phyloP scores from a whole-genome alignment of 1,140 invertebrate genomes.

The Scaptomyza graminum region DNA sequence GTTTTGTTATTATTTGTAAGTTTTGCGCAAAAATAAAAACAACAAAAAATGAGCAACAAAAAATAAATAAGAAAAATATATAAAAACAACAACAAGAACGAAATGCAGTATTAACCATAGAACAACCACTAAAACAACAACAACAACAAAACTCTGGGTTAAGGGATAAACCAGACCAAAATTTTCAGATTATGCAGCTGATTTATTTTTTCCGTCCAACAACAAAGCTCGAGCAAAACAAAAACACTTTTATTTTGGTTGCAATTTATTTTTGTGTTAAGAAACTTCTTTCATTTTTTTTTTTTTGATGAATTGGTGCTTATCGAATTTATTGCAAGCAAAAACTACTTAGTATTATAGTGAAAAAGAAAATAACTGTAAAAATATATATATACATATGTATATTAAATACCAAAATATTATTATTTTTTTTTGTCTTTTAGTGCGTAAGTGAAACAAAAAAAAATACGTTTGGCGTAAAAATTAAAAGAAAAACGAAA shows the following conservation, averaged over 20 bases:
- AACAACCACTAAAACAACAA: slow-evolving; percentile 1
- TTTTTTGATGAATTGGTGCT: slow-evolving; percentile 76
- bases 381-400: slow-evolving; percentile 27
- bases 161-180: neutral
- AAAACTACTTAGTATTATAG: slow-evolving; percentile 30
- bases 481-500: slow-evolving; percentile 40
- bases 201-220: slow-evolving; percentile 60
- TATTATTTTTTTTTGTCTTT: slow-evolving; percentile 25
- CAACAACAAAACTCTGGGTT: slow-evolving; percentile 7
- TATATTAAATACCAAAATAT: slow-evolving; percentile 2
- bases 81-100: slow-evolving; percentile 23
- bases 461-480: slow-evolving; percentile 46
- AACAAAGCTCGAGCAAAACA: slow-evolving; percentile 9
- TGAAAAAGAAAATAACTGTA: slow-evolving; percentile 17
- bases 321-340: slow-evolving; percentile 79
- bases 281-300: slow-evolving; percentile 31
- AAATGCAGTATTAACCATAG: slow-evolving; percentile 28
- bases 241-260: slow-evolving; percentile 21
- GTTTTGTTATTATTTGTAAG: slow-evolving; percentile 81
- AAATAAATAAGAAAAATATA: slow-evolving; percentile 43
- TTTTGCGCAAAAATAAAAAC: slow-evolving; percentile 35
- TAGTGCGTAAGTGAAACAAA: slow-evolving; percentile 23
- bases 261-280: slow-evolving; percentile 31
- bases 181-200: slow-evolving; percentile 21
- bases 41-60: slow-evolving; percentile 50